These are phyloP conservation scores for Temnopleurus reevesii DNA, from an alignment of 53 echinoderm and acorn worm species.

Conservation along the genomic window DNA sequence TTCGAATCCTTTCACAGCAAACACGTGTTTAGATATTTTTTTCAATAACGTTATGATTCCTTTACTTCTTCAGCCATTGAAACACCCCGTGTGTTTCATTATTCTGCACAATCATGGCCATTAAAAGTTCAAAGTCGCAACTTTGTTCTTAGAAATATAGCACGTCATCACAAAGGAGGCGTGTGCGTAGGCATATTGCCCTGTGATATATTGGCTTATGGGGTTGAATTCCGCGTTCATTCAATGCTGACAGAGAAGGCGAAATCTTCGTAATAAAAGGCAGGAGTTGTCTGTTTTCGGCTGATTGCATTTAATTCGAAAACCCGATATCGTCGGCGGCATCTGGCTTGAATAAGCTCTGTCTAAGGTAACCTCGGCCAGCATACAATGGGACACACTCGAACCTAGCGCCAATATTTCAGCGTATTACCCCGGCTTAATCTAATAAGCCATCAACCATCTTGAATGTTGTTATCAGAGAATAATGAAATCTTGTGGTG, in stretches of 20 bases:
- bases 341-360: background rate
- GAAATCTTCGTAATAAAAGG: conserved; percentile 5
- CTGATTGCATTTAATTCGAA: conserved; percentile 45
- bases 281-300: conserved; percentile 5
- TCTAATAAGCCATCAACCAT: conserved; percentile 1
- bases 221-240: background rate
- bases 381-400: background rate
- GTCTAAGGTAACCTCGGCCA: background rate
- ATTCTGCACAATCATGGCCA: no score
- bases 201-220: no score
- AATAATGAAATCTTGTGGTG: conserved; percentile 33
- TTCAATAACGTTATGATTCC: no score
- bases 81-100: no score
- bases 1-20: no score
- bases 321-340: conserved; percentile 14
- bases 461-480: conserved; percentile 22
- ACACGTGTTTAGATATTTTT: no score
- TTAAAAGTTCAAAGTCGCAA: no score
- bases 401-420: conserved; percentile 1
- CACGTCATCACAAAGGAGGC: no score
- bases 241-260: background rate
- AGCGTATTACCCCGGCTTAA: background rate
- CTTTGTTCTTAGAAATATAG: no score
- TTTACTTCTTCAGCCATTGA: no score
- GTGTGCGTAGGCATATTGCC: no score